Evolutionary conservation across 2,113 vertebrate genomes (phyloP).

Genomic region (Empidonax traillii): DNA sequence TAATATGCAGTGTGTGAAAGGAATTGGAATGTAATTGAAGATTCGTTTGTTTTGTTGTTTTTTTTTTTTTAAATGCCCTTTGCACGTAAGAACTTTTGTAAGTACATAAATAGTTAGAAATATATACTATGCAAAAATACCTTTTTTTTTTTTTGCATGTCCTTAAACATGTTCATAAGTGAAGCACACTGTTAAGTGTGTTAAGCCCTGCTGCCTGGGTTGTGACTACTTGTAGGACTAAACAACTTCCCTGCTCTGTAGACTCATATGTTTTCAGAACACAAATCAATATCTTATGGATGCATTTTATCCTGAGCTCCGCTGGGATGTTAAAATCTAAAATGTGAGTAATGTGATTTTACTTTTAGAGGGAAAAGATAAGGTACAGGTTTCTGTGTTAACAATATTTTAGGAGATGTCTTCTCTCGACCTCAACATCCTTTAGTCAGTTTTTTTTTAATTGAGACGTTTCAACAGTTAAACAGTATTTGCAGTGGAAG

Average conservation of each 20-base stretch:
- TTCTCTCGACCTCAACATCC: neutral
- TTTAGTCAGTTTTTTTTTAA: neutral
- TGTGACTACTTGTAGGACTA: neutral
- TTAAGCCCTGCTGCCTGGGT: neutral
- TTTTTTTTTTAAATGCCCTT: neutral
- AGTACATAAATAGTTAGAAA: neutral
- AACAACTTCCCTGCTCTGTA: neutral
- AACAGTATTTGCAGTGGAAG: neutral
- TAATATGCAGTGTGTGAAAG: fast-evolving
- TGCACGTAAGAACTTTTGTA: neutral
- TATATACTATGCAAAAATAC: neutral
- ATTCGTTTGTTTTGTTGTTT: no score
- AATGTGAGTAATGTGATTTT: neutral
- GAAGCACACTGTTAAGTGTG: neutral
- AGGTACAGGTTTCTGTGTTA: neutral
- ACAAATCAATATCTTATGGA: neutral
- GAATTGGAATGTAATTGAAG: fast-evolving
- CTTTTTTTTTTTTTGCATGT: neutral
- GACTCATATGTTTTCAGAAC: neutral
- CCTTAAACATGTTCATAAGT: neutral
- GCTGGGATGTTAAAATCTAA: neutral
- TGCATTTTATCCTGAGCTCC: neutral
- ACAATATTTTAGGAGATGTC: neutral
- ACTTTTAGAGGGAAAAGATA: neutral
- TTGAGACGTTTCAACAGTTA: neutral